These are phyloP conservation scores for Paracanthobrama guichenoti DNA, from an alignment of 2,113 vertebrate genomes.

Conservation along the genomic window DNA sequence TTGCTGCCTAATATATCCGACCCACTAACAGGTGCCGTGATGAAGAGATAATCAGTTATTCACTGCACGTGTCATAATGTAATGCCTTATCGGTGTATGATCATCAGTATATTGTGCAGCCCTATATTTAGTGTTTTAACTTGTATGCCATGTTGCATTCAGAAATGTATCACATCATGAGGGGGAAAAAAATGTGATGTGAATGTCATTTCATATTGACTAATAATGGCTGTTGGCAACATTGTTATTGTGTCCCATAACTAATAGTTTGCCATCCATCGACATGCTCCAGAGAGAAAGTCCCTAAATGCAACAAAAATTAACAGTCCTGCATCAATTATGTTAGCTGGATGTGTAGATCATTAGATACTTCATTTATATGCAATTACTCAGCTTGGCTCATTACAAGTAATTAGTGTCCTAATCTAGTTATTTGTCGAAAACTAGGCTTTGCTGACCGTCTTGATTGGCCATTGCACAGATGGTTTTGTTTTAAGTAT, in stretches of 20 bases:
- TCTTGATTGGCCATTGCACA: slow-evolving; percentile 38
- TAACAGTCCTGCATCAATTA: slow-evolving; percentile 48
- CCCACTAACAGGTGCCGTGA: no score
- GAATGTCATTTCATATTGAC: not conserved
- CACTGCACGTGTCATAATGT: no score
- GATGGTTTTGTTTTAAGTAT: slow-evolving; percentile 43
- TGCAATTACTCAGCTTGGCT: slow-evolving; percentile 53
- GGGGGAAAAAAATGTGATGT: not conserved
- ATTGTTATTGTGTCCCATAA: slow-evolving; percentile 27
- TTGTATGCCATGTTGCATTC: not conserved
- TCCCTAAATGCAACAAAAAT: slow-evolving; percentile 51
- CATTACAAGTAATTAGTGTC: slow-evolving; percentile 51
- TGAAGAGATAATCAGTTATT: no score
- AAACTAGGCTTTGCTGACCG: slow-evolving; percentile 48
- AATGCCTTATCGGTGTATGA: not conserved
- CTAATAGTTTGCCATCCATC: slow-evolving; percentile 16
- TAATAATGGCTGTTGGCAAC: slow-evolving; percentile 13
- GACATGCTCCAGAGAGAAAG: slow-evolving; percentile 28
- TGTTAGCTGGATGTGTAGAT: slow-evolving; percentile 46
- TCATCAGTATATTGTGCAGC: not conserved
- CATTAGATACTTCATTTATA: slow-evolving; percentile 48
- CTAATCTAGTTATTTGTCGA: slow-evolving; percentile 53
- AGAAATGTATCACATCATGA: not conserved
- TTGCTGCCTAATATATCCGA: no score
- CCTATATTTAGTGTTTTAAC: not conserved